These are phyloP conservation scores for Alosa sapidissima DNA, from an alignment of 2,797 vertebrate genomes.

Conservation along the genomic window DNA sequence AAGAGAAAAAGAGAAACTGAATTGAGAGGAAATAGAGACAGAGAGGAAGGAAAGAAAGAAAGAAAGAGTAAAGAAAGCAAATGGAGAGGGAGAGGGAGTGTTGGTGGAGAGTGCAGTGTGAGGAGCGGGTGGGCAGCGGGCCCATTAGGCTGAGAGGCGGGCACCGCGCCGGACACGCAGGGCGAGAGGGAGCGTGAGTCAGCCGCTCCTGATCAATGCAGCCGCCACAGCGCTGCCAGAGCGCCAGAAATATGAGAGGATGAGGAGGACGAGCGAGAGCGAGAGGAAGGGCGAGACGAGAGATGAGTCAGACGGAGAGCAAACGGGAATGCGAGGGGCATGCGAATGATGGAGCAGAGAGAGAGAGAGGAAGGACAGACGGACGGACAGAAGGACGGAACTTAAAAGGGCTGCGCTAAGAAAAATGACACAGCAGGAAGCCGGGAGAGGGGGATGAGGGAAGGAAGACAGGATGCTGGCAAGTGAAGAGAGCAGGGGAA, in stretches of 20 bases:
- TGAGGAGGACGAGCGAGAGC: background rate
- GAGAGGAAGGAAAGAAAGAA: background rate
- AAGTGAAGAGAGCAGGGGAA: background rate
- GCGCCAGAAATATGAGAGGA: background rate
- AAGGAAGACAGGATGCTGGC: background rate
- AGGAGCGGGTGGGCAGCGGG: background rate
- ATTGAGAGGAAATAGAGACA: background rate
- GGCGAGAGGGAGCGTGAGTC: background rate
- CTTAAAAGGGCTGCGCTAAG: background rate
- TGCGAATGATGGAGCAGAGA: background rate
- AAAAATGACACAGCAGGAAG: background rate
- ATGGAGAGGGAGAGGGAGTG: background rate
- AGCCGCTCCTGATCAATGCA: background rate
- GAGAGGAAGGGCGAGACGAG: background rate
- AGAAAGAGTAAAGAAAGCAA: background rate
- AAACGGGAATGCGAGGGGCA: background rate
- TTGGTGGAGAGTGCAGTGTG: background rate
- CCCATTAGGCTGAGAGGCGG: background rate
- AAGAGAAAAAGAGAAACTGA: too few relatives aligned
- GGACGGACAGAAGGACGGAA: background rate
- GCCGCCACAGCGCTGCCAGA: background rate
- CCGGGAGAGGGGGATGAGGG: background rate
- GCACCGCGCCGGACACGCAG: background rate
- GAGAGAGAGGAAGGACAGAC: background rate
- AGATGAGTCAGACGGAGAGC: background rate